A percentile compares a stretch with the other conserved stretches of the same genome.
Conservation (phyloP, 1,140 invertebrate genomes). For the Calliopsis andreniformis region DNA sequence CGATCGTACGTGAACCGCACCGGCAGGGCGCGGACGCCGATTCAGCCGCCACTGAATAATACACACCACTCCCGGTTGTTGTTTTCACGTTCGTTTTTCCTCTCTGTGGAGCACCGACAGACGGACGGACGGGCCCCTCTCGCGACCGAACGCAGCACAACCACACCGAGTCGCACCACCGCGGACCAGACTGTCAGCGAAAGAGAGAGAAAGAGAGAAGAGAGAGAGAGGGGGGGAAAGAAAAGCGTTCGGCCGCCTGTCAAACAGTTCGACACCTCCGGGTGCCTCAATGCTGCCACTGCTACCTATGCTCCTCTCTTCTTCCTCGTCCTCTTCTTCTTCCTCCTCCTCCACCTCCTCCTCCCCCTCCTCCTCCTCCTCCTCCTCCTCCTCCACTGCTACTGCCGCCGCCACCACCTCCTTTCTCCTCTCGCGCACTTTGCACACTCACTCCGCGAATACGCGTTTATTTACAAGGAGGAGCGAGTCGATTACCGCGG, state of each 20-base stretch:
- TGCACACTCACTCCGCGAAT: constrained; percentile 60
- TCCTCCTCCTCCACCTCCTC: constrained; percentile 23
- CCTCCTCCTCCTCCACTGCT: constrained; percentile 36
- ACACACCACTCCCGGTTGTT: constrained; percentile 53
- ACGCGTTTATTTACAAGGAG: constrained; percentile 60
- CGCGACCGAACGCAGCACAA: constrained; percentile 23
- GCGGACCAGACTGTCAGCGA: constrained; percentile 18
- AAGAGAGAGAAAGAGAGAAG: constrained; percentile 49
- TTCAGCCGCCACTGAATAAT: constrained; percentile 45
- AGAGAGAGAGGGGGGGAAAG: constrained; percentile 43
- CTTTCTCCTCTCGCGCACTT: constrained; percentile 59
- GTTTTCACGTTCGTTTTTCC: constrained; percentile 42
- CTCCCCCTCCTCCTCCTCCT: constrained; percentile 13
- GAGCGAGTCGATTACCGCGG: constrained; percentile 42
- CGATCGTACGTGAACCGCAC: constrained; percentile 36
- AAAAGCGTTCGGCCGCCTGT: constrained; percentile 57
- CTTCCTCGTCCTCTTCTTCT: constrained; percentile 43
- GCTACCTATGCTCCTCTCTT: constrained; percentile 59
- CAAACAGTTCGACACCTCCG: constrained; percentile 59
- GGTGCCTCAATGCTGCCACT: constrained; percentile 58
- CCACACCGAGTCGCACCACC: constrained; percentile 35
- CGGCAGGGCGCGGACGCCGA: constrained; percentile 41
- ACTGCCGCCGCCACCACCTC: constrained; percentile 34
- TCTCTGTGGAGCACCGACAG: constrained; percentile 1
- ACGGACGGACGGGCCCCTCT: constrained; percentile 15